Conservation (phyloP, 2,113 vertebrate genomes). For the Microcebus tavaratra region DNA sequence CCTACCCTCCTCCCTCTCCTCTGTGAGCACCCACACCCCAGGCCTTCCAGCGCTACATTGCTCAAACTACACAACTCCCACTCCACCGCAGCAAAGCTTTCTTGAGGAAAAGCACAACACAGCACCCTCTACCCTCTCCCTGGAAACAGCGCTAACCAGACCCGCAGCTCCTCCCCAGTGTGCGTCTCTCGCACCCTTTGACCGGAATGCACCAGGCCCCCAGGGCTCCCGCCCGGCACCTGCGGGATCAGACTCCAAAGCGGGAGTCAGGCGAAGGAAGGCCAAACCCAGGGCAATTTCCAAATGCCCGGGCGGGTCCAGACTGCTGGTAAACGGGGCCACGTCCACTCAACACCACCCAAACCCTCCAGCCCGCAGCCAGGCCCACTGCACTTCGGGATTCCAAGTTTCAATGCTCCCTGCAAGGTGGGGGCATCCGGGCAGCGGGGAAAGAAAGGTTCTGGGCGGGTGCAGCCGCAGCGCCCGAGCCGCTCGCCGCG, state of each 20-base stretch:
- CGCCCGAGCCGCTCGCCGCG: neutral
- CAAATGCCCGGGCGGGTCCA: neutral
- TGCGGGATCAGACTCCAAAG: fast-evolving
- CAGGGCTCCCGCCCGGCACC: neutral
- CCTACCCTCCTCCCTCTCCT: neutral
- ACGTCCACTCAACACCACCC: neutral
- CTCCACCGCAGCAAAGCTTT: slow-evolving; percentile 31
- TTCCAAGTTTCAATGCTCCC: slow-evolving; percentile 47
- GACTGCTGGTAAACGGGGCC: neutral
- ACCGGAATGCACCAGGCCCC: neutral
- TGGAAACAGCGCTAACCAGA: neutral
- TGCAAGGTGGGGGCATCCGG: neutral
- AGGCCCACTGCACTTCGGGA: neutral
- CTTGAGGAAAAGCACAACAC: slow-evolving; percentile 21
- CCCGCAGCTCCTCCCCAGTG: neutral
- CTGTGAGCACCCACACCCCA: slow-evolving; percentile 24
- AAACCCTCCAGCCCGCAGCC: neutral
- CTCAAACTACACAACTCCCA: slow-evolving; percentile 62
- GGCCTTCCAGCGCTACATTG: neutral
- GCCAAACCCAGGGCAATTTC: neutral
- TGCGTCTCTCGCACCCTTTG: neutral
- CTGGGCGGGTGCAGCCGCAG: neutral
- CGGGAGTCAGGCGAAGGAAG: neutral
- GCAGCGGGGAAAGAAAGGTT: neutral
- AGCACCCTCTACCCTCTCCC: neutral